Evolutionary conservation across 2,888 invertebrate species (phyloP).

Genomic region (Drosophila mercatorum): DNA sequence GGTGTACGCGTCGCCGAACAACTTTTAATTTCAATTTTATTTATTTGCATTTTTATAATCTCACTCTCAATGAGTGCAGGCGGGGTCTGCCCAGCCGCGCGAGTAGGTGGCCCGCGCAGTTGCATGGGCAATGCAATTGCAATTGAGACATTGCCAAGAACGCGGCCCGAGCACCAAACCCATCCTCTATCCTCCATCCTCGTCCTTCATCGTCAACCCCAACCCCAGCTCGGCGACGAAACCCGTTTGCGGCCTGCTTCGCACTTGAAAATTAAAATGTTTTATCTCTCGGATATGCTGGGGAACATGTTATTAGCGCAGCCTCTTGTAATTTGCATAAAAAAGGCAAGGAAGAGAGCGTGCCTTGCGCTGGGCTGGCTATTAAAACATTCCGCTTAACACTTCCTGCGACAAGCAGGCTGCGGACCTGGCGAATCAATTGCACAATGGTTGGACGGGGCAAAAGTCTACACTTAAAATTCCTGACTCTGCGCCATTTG

Average conservation of each 20-base stretch:
- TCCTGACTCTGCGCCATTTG: conserved; percentile 21
- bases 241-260: conserved; percentile 36
- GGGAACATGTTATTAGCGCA: conserved; percentile 74
- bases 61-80: conserved; percentile 40
- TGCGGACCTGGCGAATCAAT: conserved; percentile 28
- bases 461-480: conserved; percentile 25
- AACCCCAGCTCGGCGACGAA: conserved; percentile 4
- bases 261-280: conserved; percentile 75
- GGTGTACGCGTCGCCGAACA: conserved; percentile 74
- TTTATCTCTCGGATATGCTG: conserved; percentile 59
- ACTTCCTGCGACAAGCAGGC: conserved; percentile 76
- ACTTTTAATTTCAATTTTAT: conserved; percentile 82
- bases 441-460: conserved; percentile 44
- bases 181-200: not conserved
- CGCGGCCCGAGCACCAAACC: not conserved
- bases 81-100: conserved; percentile 13
- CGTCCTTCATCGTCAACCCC: not conserved
- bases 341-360: conserved; percentile 40
- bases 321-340: conserved; percentile 77
- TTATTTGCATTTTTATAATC: conserved; percentile 67
- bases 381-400: conserved; percentile 81
- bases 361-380: conserved; percentile 38
- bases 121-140: conserved; percentile 43
- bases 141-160: conserved; percentile 71
- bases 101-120: conserved; percentile 50